Evolutionary conservation across 2,113 vertebrate genomes (phyloP), one percentile per base, ranked within the genome.

Genomic region (human): DNA sequence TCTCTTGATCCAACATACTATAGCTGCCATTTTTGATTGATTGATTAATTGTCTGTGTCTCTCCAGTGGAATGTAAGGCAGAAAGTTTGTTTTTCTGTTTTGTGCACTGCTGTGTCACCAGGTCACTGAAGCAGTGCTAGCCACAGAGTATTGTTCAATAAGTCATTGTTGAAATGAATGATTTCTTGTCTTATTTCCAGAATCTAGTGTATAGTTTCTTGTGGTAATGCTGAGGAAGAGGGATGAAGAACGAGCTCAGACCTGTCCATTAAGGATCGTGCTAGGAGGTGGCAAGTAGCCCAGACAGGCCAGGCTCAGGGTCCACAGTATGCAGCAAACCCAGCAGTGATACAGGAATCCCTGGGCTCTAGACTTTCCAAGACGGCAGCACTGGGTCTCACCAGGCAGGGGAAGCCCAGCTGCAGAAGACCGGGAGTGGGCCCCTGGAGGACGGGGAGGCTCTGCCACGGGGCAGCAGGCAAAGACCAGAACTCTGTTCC

Each of bases 141-240:
- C 68, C 27, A 6, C 0, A 27, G 6, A 57, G 4, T 35, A 3
- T 27, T 35, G 40, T 12, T 61, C 57, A 2, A 0, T 25, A 45
- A 23, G 16, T 38, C 22, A 0, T 8, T 72, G 55, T 68, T 43
- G 22, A 75, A 50, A 68, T 27, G 14, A 55, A 70, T 40, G 6
- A 35, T 16, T 61, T 61, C 35, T 72, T 82, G 78, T 64, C 52
- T 91, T 35, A 79, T 55, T 86, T 81, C 45, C 50, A 79, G 76
- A 25, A 20, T 55, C 50, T 35, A 30, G 6, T 32, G 23, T 27
- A 32, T 27, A 6, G 8, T 32, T 93, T 76, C 68, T 83, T 35
- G 11, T 1, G 52, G 18, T 45, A 27, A 35, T n/a, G 32, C 6
- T 40, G 43, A 55, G 27, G 22, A 83, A 61, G 61, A 8, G n/a